Evolutionary conservation across 2,888 invertebrate species (phyloP).

Genomic region (Xylota segnis): DNA sequence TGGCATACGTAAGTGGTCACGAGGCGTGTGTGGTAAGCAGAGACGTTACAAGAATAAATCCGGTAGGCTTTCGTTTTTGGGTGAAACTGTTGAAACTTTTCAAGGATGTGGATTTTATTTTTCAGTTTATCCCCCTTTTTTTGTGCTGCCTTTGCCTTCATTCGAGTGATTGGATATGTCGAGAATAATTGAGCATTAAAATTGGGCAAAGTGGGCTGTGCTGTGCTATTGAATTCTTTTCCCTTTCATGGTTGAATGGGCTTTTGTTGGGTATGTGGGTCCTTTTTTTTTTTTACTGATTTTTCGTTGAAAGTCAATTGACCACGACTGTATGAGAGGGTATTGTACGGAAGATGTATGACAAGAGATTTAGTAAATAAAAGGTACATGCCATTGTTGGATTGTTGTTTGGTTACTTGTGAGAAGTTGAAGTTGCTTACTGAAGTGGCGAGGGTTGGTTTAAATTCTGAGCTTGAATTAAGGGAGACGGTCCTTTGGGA

Average conservation of each 20-base stretch:
- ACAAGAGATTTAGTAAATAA: conserved; percentile 12
- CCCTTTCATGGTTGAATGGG: conserved; percentile 38
- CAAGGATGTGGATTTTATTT: conserved; percentile 54
- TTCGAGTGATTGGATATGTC: conserved; percentile 63
- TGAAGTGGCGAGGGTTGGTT: neutral
- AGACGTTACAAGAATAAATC: neutral
- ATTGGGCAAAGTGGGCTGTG: conserved; percentile 50
- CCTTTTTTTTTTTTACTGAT: conserved; percentile 7
- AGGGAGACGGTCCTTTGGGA: no score
- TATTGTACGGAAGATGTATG: neutral
- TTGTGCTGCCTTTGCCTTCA: conserved; percentile 1
- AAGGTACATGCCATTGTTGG: neutral
- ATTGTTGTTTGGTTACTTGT: conserved; percentile 2
- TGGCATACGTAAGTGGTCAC: conserved; percentile 19
- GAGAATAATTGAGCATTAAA: conserved; percentile 69
- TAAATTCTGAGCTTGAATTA: no score
- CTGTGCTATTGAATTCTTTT: conserved; percentile 29
- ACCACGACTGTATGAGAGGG: conserved; percentile 21
- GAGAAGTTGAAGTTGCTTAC: neutral
- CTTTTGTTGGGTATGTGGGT: conserved; percentile 15
- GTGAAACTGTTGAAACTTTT: conserved; percentile 63
- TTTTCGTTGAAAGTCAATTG: conserved; percentile 50
- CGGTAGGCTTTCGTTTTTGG: conserved; percentile 1
- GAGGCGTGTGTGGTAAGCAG: conserved; percentile 5
- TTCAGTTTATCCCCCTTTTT: conserved; percentile 34